Conservation (phyloP, 2,888 invertebrate species). For the Lathronympha strigana region DNA sequence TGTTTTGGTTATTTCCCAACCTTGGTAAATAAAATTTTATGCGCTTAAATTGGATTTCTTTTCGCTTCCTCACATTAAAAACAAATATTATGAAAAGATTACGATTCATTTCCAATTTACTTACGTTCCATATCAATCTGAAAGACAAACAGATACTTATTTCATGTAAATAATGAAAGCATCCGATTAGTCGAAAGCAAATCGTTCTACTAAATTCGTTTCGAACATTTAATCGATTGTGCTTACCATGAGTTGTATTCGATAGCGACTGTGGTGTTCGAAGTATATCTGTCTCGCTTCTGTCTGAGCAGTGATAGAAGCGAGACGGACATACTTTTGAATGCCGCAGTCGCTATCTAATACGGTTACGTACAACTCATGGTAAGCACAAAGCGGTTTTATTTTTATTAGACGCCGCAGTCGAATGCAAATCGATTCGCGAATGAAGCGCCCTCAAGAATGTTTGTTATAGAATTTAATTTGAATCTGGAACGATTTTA, state of each 20-base stretch:
- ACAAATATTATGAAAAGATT: neutral
- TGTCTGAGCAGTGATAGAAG: too few relatives aligned
- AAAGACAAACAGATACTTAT: neutral
- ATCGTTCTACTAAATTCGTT: constrained; percentile 23
- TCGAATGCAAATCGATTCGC: constrained; percentile 55
- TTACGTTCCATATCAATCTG: neutral
- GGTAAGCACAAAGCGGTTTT: constrained; percentile 41
- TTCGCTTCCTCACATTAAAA: too few relatives aligned
- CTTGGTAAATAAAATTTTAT: too few relatives aligned
- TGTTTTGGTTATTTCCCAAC: too few relatives aligned
- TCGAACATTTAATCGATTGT: constrained; percentile 35
- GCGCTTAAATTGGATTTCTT: too few relatives aligned
- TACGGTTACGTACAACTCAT: too few relatives aligned
- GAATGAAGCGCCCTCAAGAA: constrained; percentile 46
- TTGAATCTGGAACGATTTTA: constrained; percentile 38
- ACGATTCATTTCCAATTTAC: neutral
- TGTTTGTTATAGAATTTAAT: constrained; percentile 51
- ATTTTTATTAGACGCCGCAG: constrained; percentile 51
- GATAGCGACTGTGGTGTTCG: too few relatives aligned
- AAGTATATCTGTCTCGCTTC: too few relatives aligned
- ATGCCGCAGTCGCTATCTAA: too few relatives aligned
- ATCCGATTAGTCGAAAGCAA: constrained; percentile 30
- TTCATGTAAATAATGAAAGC: constrained; percentile 25
- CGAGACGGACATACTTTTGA: too few relatives aligned
- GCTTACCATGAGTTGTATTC: too few relatives aligned